Evolutionary conservation across 2,113 vertebrate species (phyloP).

Genomic region (Damaliscus lunatus): DNA sequence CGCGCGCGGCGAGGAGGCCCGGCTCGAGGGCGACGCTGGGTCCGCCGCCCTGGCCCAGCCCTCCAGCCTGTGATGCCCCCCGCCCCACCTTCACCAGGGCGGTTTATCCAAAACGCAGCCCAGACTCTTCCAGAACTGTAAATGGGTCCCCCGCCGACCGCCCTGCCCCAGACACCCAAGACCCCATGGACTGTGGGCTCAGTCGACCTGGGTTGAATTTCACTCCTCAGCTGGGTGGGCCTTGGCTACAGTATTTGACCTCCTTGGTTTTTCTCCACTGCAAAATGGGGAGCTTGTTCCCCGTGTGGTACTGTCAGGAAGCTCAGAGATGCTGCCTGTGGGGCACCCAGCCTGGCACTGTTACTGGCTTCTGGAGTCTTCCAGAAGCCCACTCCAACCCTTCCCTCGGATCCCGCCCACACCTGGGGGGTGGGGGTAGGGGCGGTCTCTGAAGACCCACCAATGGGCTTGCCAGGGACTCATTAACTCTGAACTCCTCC

Average conservation of each 20-base stretch:
- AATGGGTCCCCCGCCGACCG: accelerated
- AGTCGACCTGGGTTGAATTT: too few relatives aligned
- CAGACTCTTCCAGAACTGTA: background rate
- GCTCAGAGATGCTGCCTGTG: background rate
- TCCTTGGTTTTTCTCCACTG: background rate
- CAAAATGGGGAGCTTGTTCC: background rate
- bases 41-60: constrained; percentile 81
- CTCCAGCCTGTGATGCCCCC: constrained; percentile 84
- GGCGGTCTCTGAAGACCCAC: background rate
- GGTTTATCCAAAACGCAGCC: background rate
- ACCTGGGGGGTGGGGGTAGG: background rate
- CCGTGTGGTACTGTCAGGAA: accelerated
- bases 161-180: background rate
- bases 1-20: constrained; percentile 79
- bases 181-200: too few relatives aligned
- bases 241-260: accelerated
- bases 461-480: background rate
- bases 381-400: background rate
- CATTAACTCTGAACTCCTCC: accelerated
- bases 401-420: background rate
- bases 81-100: too few relatives aligned
- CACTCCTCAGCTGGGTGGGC: background rate
- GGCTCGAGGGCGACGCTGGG: constrained; percentile 82
- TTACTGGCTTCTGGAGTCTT: background rate
- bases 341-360: background rate